Percentiles rank a stretch among this genome's conserved stretches.
These are phyloP conservation scores for Manacus vitellinus DNA, from an alignment of 2,113 vertebrate species.

Conservation along the genomic window DNA sequence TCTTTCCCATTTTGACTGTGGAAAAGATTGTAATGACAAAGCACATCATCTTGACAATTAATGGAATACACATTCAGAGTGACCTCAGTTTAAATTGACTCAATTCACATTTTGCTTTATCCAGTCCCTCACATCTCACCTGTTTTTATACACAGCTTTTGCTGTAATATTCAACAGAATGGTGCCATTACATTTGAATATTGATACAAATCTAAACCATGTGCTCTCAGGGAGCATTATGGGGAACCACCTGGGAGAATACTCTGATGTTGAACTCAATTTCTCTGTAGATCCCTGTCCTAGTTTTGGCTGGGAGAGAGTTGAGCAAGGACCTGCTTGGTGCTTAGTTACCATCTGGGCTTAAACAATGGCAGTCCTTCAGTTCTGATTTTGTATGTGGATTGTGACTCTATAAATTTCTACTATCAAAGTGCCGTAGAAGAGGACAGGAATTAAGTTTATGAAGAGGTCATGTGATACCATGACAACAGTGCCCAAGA, in stretches of 20 bases:
- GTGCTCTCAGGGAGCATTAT: not conserved
- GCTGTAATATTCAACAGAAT: not conserved
- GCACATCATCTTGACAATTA: not conserved
- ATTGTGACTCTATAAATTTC: not conserved
- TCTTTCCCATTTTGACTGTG: not conserved
- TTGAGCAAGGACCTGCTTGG: not conserved
- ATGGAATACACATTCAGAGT: not conserved
- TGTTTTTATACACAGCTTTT: not conserved
- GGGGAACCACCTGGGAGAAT: fast-evolving
- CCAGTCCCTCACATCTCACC: not conserved
- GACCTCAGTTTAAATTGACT: not conserved
- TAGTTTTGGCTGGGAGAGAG: not conserved
- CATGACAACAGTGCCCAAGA: not conserved
- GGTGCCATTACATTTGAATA: not conserved
- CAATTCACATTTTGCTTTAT: not conserved
- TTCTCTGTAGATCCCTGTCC: not conserved
- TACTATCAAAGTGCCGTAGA: not conserved
- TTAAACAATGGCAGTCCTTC: not conserved
- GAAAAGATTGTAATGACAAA: not conserved
- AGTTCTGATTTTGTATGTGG: not conserved
- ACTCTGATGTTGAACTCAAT: not conserved
- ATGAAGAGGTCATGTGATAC: not conserved
- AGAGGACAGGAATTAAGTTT: not conserved
- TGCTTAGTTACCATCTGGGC: not conserved
- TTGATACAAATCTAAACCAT: not conserved